Conservation (phyloP, 2,113 vertebrate genomes). For the Lates calcarifer region DNA sequence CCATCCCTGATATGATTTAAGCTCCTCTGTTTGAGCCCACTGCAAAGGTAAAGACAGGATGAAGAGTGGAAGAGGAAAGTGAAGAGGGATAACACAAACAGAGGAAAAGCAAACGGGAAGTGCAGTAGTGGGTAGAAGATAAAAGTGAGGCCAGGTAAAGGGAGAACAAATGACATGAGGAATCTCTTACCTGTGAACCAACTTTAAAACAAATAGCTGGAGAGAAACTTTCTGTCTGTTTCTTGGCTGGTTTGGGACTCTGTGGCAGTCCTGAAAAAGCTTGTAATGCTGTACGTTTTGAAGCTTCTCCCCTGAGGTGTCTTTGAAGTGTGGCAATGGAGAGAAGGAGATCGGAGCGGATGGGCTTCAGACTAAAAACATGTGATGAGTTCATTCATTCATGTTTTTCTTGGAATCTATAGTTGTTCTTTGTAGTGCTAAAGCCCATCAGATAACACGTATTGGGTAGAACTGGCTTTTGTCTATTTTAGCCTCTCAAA, state of each 20-base stretch:
- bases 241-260: constrained; percentile 64
- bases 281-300: constrained; percentile 66
- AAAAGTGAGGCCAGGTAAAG: constrained; percentile 67
- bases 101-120: constrained; percentile 54
- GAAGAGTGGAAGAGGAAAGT: constrained; percentile 59
- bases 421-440: neutral
- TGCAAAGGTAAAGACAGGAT: constrained; percentile 65
- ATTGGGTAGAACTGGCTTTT: neutral
- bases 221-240: constrained; percentile 69
- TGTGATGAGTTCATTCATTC: constrained; percentile 58
- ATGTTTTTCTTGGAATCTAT: constrained; percentile 31
- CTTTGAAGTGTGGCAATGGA: constrained; percentile 69
- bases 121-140: constrained; percentile 58
- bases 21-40: constrained; percentile 56
- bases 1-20: constrained; percentile 68
- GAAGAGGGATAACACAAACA: constrained; percentile 58
- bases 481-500: neutral
- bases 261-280: constrained; percentile 59
- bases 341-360: constrained; percentile 45
- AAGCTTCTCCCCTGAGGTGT: constrained; percentile 63
- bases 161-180: constrained; percentile 60
- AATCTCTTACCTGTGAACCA: constrained; percentile 45
- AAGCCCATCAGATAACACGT: neutral
- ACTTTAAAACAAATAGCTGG: constrained; percentile 74
- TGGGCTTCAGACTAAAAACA: constrained; percentile 65